These are phyloP conservation scores for Scolopax rusticola DNA, from an alignment of 2,797 vertebrate species.

Conservation along the genomic window DNA sequence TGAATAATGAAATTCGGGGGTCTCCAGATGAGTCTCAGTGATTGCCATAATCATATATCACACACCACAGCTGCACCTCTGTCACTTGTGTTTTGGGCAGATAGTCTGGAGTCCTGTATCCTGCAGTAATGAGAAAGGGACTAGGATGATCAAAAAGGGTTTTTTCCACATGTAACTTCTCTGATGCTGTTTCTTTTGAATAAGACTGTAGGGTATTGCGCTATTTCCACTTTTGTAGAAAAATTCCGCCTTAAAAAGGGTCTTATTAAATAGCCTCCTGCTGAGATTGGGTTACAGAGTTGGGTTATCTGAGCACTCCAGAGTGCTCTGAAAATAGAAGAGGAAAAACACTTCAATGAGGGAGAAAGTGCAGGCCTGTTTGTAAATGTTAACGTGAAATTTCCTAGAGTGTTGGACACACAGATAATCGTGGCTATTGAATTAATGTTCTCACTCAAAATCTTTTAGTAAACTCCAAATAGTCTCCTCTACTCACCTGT, in stretches of 20 bases:
- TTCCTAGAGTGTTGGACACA: neutral
- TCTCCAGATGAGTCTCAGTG: constrained; percentile 2
- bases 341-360: neutral
- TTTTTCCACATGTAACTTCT: neutral
- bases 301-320: constrained; percentile 30
- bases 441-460: neutral
- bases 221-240: constrained; percentile 9
- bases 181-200: neutral
- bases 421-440: neutral
- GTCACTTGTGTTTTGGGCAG: neutral
- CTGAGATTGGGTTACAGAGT: neutral
- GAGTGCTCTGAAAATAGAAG: constrained; percentile 32
- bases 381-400: neutral
- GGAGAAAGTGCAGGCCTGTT: neutral
- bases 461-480: neutral
- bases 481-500: neutral
- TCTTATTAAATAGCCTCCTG: constrained; percentile 23
- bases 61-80: neutral
- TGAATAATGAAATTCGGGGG: neutral
- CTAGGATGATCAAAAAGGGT: neutral
- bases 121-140: neutral
- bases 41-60: neutral
- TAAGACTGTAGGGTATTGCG: neutral
- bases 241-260: neutral
- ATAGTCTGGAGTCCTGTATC: neutral